Percentiles rank a stretch among this genome's conserved stretches.
Conservation (phyloP, 2,888 invertebrate genomes). For the Plemyria rubiginata region DNA sequence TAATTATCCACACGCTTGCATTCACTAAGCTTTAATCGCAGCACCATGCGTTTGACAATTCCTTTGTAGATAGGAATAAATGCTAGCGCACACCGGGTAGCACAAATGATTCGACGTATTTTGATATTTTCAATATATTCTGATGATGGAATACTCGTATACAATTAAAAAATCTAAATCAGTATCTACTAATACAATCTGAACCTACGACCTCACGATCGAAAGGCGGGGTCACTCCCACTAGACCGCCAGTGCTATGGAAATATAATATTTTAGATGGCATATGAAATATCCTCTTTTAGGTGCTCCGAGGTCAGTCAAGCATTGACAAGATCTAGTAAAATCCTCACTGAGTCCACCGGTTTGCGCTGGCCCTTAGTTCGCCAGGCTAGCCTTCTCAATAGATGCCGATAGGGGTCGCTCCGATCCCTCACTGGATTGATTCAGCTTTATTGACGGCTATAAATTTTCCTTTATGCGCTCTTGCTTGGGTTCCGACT, state of each 20-base stretch:
- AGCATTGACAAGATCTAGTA: not conserved
- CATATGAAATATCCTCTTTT: no score
- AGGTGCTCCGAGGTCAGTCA: no score
- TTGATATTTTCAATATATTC: not conserved
- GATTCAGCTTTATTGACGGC: slow-evolving; percentile 76
- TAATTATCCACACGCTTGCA: slow-evolving; percentile 3
- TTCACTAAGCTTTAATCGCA: slow-evolving; percentile 8
- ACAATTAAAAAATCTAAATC: no score
- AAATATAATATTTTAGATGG: no score
- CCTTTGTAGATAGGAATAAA: slow-evolving; percentile 54
- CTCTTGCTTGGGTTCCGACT: slow-evolving; percentile 11
- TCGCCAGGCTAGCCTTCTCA: slow-evolving; percentile 49
- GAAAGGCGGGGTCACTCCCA: no score
- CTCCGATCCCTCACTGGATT: slow-evolving; percentile 67
- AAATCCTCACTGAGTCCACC: not conserved
- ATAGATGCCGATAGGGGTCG: slow-evolving; percentile 64
- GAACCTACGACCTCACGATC: no score
- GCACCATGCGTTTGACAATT: slow-evolving; percentile 16
- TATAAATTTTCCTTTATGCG: slow-evolving; percentile 64
- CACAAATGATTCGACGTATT: not conserved
- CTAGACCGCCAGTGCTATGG: no score
- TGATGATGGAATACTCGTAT: no score
- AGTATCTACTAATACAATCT: no score
- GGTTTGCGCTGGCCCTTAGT: slow-evolving; percentile 35
- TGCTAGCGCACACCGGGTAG: not conserved